Evolutionary conservation across 2,797 vertebrate species (phyloP).

Genomic region (Orestias chungarensis): DNA sequence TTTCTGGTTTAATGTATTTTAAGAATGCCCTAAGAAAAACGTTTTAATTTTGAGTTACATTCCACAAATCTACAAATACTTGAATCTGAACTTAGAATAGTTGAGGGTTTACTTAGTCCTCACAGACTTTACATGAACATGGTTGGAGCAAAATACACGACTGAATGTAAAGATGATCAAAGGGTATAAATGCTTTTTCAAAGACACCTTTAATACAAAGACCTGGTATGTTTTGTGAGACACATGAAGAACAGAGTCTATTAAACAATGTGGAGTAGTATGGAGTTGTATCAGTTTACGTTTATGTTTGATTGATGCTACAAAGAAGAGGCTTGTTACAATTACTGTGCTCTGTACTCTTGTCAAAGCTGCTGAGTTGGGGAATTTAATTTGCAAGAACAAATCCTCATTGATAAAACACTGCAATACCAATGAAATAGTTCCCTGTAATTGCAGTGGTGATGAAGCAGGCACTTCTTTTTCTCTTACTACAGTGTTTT

Average conservation of each 20-base stretch:
- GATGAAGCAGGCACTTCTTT: background rate
- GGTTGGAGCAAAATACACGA: background rate
- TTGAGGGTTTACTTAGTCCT: no score
- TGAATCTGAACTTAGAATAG: no score
- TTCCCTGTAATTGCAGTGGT: slow-evolving; percentile 21
- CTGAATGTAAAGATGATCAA: background rate
- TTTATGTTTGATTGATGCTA: slow-evolving; percentile 55
- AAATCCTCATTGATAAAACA: slow-evolving; percentile 37
- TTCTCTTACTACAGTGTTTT: no score
- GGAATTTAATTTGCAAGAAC: slow-evolving; percentile 38
- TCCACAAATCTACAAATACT: background rate
- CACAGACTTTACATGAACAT: no score
- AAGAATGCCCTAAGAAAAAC: background rate
- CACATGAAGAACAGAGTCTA: slow-evolving; percentile 26
- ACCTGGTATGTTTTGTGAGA: slow-evolving; percentile 20
- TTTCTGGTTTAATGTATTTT: background rate
- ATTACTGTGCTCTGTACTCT: slow-evolving; percentile 47
- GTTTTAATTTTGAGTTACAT: background rate
- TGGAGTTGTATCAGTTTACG: slow-evolving; percentile 40
- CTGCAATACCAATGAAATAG: slow-evolving; percentile 24
- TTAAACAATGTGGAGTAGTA: slow-evolving; percentile 14
- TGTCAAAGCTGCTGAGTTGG: slow-evolving; percentile 30
- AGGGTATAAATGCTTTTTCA: background rate
- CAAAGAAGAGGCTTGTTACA: slow-evolving; percentile 55
- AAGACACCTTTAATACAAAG: slow-evolving; percentile 3